A percentile compares a stretch with the other conserved stretches of the same genome.
Evolutionary conservation across 2,113 vertebrate genomes (phyloP).

Genomic region (Xenotilapia longispinis): DNA sequence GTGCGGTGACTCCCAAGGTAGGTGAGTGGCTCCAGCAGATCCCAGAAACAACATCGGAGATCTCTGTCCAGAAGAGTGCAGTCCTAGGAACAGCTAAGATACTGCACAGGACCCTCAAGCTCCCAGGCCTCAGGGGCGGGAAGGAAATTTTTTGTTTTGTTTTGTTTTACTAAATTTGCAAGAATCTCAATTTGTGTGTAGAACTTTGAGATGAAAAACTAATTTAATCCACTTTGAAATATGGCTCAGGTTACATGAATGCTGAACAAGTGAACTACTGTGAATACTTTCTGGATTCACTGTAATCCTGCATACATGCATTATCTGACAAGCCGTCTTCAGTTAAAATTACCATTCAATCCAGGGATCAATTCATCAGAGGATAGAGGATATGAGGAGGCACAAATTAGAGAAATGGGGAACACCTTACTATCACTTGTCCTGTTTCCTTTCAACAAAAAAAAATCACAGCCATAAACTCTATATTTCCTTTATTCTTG

Average conservation of each 20-base stretch:
- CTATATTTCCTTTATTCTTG: not conserved
- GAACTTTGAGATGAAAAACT: not conserved
- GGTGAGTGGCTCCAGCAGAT: no score
- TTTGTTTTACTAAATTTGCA: not conserved
- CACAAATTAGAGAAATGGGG: not conserved
- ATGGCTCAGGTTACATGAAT: not conserved
- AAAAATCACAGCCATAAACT: not conserved
- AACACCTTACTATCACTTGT: not conserved
- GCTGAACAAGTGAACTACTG: not conserved
- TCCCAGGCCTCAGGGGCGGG: not conserved
- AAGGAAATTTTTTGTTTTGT: not conserved
- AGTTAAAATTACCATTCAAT: not conserved
- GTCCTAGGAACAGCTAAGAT: no score
- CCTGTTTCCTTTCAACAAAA: not conserved
- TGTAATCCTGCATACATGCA: not conserved
- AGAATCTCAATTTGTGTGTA: not conserved
- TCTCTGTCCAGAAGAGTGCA: no score
- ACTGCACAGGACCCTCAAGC: no score
- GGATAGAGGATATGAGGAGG: not conserved
- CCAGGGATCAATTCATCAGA: not conserved
- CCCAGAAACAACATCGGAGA: no score
- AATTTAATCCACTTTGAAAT: not conserved
- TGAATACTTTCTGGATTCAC: not conserved
- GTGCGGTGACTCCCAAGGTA: no score
- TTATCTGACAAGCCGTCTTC: not conserved